A percentile compares a stretch with the other conserved stretches of the same genome.
Conservation (phyloP, 2,113 vertebrate genomes). For the Notothenia rossii region DNA sequence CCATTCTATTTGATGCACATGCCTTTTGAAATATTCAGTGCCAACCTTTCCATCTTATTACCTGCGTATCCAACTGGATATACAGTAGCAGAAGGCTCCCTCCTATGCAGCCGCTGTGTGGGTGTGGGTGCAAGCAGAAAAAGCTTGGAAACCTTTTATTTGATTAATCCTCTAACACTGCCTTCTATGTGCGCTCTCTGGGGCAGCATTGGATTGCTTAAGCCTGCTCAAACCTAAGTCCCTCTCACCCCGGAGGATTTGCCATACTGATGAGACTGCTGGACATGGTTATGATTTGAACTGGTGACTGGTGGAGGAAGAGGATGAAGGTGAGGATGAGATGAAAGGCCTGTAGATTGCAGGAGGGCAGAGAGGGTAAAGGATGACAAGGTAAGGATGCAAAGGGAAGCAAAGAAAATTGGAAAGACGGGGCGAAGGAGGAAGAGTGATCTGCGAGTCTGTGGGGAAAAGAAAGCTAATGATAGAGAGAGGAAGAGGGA, state of each 20-base stretch:
- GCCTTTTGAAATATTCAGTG: constrained; percentile 71
- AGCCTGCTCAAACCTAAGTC: constrained; percentile 44
- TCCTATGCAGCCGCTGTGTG: constrained; percentile 24
- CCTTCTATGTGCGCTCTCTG: constrained; percentile 31
- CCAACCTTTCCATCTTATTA: constrained; percentile 60
- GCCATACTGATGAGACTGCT: constrained; percentile 21
- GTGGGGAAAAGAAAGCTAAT: constrained; percentile 39
- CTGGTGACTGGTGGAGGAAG: constrained; percentile 23
- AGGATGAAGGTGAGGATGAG: constrained; percentile 21
- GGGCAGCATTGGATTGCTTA: constrained; percentile 16
- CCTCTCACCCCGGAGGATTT: constrained; percentile 49
- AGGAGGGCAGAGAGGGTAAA: constrained; percentile 24
- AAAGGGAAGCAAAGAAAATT: constrained; percentile 29
- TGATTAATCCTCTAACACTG: constrained; percentile 64
- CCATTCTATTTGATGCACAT: constrained; percentile 54
- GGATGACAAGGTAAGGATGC: constrained; percentile 29
- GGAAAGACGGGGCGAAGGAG: background rate
- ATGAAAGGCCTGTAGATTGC: constrained; percentile 29
- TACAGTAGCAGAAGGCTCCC: constrained; percentile 17
- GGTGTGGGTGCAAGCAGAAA: constrained; percentile 29
- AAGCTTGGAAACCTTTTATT: constrained; percentile 48
- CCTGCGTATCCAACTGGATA: constrained; percentile 53
- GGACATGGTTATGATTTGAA: constrained; percentile 43
- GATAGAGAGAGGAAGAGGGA: constrained; percentile 37
- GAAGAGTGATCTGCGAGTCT: background rate